These are phyloP conservation scores for Danionella dracula DNA, from an alignment of 2,797 vertebrate genomes.

Conservation along the genomic window DNA sequence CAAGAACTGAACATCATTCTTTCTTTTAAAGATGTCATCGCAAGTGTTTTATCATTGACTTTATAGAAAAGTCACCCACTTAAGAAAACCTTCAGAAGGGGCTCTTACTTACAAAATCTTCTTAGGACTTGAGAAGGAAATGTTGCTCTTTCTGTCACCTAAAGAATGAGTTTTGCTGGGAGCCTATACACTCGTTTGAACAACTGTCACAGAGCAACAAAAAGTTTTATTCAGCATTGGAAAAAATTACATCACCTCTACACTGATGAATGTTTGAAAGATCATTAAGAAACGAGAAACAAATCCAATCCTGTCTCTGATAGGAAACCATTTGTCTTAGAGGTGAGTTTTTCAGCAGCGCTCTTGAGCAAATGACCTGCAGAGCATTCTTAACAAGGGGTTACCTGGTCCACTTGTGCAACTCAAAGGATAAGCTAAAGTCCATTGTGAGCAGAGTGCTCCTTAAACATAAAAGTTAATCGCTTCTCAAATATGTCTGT, in stretches of 20 bases:
- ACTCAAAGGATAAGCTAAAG: slow-evolving; percentile 31
- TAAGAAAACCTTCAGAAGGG: no score
- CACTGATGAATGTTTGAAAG: neutral
- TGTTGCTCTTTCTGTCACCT: no score
- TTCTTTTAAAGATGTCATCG: no score
- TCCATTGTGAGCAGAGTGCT: slow-evolving; percentile 19
- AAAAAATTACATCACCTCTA: neutral
- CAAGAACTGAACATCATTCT: no score
- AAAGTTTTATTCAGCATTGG: no score
- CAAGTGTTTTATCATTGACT: no score
- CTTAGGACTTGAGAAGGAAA: no score
- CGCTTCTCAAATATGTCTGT: slow-evolving; percentile 27
- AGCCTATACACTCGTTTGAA: no score
- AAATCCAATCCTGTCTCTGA: neutral
- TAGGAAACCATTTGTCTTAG: slow-evolving; percentile 9
- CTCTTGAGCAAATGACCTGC: slow-evolving; percentile 4
- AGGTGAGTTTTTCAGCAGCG: slow-evolving; percentile 15
- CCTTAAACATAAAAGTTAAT: slow-evolving; percentile 29
- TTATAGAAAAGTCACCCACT: no score
- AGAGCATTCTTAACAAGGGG: slow-evolving; percentile 12
- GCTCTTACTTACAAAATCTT: no score
- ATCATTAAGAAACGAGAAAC: neutral
- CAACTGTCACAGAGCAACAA: no score
- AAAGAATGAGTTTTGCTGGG: no score
- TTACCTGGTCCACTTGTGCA: slow-evolving; percentile 15